Evolutionary conservation across 2,113 vertebrate genomes (phyloP), one percentile per base, ranked within the genome.

Genomic region (Brachyhypopomus gauderio): DNA sequence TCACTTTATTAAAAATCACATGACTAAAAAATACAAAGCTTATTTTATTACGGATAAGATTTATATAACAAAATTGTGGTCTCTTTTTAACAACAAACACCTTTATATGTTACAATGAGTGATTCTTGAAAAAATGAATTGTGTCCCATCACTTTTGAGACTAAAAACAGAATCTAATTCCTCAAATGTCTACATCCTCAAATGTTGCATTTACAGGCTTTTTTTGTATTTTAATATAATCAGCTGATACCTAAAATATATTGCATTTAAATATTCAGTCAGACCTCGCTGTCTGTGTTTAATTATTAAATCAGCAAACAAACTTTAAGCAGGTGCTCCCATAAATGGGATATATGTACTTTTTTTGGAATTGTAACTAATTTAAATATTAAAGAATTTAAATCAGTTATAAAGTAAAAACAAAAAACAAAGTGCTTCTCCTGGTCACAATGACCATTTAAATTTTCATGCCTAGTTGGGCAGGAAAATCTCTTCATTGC

Each of bases 341-440:
- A 17, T 25, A 63, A 79, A 48, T 72, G 22, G 55, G 25, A 52
- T 63, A 71, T 70, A 81, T 60, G 52, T 73, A 58, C 62, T 69
- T 7, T 38, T 67, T 59, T 58, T 75, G 36, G 14, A 76, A 38
- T 58, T 59, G 25, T 22, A 75, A 34, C 73, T 27, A 77, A 27
- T 64, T 64, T 45, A 41, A 16, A n/a, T 25, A 48, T 48, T 58
- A 83, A 79, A 75, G 23, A 79, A 22, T 67, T 69, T 73, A 7
- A 38, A 69, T 59, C 38, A 48, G 52, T 45, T 55, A 70, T 30
- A 55, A 55, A 60, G 20, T 34, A 75, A 20, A 79, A 84, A 71
- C 38, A 62, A n/a, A 64, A 38, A 76, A 76, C 78, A 84, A 80
- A 80, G 78, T 84, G 78, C 67, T 77, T 75, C n/a, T 55, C 23